Conservation (phyloP, 2,113 vertebrate species). For the Irena cyanogastra region DNA sequence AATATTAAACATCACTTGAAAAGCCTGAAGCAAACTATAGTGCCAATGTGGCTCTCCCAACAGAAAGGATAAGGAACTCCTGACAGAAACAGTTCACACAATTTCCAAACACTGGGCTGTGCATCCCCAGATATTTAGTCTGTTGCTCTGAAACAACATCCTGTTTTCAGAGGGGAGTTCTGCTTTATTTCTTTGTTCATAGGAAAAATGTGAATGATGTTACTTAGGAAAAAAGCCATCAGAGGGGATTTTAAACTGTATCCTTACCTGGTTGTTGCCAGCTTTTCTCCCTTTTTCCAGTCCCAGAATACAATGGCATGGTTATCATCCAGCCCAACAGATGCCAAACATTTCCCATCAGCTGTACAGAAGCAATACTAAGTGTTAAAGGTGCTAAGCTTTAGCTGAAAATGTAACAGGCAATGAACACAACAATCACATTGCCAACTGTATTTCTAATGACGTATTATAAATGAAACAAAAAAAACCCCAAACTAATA, state of each 20-base stretch:
- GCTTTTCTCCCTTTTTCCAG: slow-evolving; percentile 95
- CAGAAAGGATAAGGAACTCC: background rate
- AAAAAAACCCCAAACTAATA: background rate
- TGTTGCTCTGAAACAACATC: background rate
- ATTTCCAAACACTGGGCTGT: background rate
- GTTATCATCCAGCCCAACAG: slow-evolving; percentile 89
- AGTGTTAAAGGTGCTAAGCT: slow-evolving; percentile 15
- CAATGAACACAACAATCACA: background rate
- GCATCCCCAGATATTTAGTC: background rate
- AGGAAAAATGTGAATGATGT: background rate
- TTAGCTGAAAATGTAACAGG: background rate
- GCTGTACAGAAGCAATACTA: slow-evolving; percentile 73
- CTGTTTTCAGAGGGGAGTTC: background rate
- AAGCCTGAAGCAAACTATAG: background rate
- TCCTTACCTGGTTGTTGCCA: slow-evolving; percentile 88
- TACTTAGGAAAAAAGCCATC: background rate
- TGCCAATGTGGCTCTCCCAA: background rate
- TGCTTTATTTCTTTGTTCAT: background rate
- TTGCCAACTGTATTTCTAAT: background rate
- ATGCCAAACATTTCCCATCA: slow-evolving; percentile 92
- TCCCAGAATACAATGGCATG: slow-evolving; percentile 96
- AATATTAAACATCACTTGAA: background rate
- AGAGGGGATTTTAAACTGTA: background rate
- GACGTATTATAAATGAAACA: background rate
- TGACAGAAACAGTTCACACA: background rate